These are phyloP conservation scores for Drosophila nr. medialis DNA, from an alignment of 2,888 invertebrate genomes.

Conservation along the genomic window DNA sequence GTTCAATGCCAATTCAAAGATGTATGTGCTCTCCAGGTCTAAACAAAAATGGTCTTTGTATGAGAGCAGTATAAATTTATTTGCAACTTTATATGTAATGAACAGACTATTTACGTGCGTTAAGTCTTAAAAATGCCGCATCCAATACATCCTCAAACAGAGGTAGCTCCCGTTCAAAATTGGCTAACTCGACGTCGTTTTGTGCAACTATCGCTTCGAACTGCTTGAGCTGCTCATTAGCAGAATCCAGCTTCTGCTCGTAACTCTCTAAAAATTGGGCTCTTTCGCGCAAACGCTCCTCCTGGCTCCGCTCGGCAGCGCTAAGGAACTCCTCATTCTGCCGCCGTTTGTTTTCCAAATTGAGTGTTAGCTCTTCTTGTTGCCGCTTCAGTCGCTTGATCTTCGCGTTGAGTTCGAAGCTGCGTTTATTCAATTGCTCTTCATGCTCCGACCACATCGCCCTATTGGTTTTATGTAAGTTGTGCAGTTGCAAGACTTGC, in stretches of 20 bases:
- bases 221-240: conserved; percentile 23
- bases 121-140: not conserved
- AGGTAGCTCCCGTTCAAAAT: conserved; percentile 6
- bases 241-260: conserved; percentile 19
- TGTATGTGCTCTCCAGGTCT: not conserved
- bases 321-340: conserved; percentile 53
- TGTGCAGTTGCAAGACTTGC: conserved; percentile 35
- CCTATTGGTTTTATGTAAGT: conserved; percentile 27
- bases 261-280: conserved; percentile 11
- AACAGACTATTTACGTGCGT: not conserved
- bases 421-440: conserved; percentile 37
- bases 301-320: conserved; percentile 54
- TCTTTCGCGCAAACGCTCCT: conserved; percentile 20
- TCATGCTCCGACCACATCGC: conserved; percentile 18
- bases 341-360: conserved; percentile 15
- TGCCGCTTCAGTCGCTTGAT: conserved; percentile 27
- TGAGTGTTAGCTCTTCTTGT: conserved; percentile 11
- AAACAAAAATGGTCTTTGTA: not conserved
- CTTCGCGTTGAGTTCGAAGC: conserved; percentile 13
- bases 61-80: not conserved
- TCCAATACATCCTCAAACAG: conserved; percentile 19
- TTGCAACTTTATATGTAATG: not conserved
- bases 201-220: conserved; percentile 4
- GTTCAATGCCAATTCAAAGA: not conserved
- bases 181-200: conserved; percentile 11